Base-by-base conservation (phyloP, 37 sponge, comb jelly and placozoan genomes). In the Oscarella lobularis region DNA sequence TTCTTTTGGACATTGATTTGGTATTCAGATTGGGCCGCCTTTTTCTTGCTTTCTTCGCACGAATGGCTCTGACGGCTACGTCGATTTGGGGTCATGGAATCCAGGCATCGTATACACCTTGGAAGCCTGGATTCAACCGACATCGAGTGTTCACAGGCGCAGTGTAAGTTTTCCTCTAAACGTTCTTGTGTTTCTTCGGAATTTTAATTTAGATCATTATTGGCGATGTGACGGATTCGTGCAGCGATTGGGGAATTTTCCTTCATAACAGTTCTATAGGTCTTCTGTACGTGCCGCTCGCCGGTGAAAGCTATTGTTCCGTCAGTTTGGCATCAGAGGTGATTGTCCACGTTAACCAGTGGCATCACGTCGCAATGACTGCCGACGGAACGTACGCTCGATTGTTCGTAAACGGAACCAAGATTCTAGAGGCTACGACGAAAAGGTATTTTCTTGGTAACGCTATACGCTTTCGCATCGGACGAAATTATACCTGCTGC, bases 41-140 rank as follows among this genome's bases (percentile, higher is more conserved):
- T 68, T 68, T 68, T 32, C 71, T 68, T 68, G 71, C 71, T 32
- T 32, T 35, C 35, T 68, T 14, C 31, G 4, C 31, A 68, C 71
- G 35, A 68, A 68, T 20, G 71, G 71, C 33, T 5, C 5, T 35
- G 33, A 20, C 6, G 71, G 33, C 31, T 68, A 68, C 31, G 71
- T 68, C 31, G 71, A 68, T 14, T 29, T 68, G 71, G 71, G 71
- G 6, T 4, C 71, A 4, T 68, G 6, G 29, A 5, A 5, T 30
- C 71, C 71, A 5, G 71, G 71, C 71, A 29, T 20, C 6, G 71
- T 68, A 29, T 68, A 5, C 33, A 68, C 29, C 31, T 20, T 29
- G 4, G 71, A 68, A 68, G 71, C 4, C 31, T 68, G 71, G 71
- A 35, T 68, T 35, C 29, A 68, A 35, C 29, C 71, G 20, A 48